phyloP scores from a whole-genome alignment of 2,888 invertebrate species.

The Baccha elongata region DNA sequence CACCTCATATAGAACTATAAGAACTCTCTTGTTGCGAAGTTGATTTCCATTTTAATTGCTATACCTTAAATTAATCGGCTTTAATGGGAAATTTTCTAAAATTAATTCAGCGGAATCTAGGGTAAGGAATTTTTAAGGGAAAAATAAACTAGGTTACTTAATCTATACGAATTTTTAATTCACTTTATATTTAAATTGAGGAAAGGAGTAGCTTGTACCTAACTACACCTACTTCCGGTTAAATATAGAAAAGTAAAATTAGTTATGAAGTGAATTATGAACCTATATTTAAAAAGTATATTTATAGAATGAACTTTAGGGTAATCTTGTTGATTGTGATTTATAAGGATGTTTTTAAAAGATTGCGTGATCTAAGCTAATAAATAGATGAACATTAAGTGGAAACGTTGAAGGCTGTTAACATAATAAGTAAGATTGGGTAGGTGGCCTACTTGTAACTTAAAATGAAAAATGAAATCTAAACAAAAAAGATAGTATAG shows the following conservation, averaged over 20 bases:
- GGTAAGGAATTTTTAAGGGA: not conserved
- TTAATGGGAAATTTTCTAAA: slow-evolving; percentile 54
- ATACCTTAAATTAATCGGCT: slow-evolving; percentile 65
- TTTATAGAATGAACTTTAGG: not conserved
- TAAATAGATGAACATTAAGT: slow-evolving; percentile 1
- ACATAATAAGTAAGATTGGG: slow-evolving; percentile 1
- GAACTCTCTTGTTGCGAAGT: slow-evolving; percentile 28
- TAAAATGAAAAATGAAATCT: no score
- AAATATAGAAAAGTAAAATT: not conserved
- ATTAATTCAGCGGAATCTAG: slow-evolving; percentile 41
- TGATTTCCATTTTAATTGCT: slow-evolving; percentile 63
- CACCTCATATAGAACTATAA: not conserved
- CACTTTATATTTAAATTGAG: slow-evolving; percentile 23
- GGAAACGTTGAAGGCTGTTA: not conserved
- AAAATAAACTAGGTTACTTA: not conserved
- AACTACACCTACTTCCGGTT: not conserved
- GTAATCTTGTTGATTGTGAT: not conserved
- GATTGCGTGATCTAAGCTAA: slow-evolving; percentile 14
- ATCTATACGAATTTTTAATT: not conserved
- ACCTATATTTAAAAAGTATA: not conserved
- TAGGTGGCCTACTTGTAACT: no score
- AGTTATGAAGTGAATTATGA: not conserved
- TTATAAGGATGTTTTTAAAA: not conserved
- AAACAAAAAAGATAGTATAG: no score
- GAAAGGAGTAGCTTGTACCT: not conserved